Percentiles rank a stretch among this genome's conserved stretches.
phyloP scores from a whole-genome alignment of 2,888 invertebrate species.

The Petrolisthes cinctipes region DNA sequence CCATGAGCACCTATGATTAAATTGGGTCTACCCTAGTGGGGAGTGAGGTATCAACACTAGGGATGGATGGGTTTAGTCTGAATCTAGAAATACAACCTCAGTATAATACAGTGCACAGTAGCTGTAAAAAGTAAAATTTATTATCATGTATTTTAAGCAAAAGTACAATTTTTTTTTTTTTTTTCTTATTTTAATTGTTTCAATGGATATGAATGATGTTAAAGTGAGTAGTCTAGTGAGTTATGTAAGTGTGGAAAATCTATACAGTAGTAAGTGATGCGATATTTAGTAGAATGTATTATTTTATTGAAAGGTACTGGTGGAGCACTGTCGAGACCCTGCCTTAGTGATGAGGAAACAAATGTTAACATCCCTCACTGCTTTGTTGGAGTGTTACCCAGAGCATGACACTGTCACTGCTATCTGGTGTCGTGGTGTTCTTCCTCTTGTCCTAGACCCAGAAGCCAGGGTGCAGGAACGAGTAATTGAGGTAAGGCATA shows the following conservation, averaged over 20 bases:
- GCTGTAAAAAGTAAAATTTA: background rate
- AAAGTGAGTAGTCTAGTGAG: background rate
- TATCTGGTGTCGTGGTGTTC: constrained; percentile 71
- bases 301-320: constrained; percentile 66
- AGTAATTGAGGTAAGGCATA: constrained; percentile 69
- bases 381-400: constrained; percentile 71
- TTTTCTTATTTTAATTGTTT: background rate
- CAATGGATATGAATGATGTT: background rate
- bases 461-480: constrained; percentile 72
- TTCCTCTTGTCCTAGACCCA: constrained; percentile 74
- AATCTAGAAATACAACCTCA: too few relatives aligned
- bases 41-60: too few relatives aligned
- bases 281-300: background rate
- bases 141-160: background rate
- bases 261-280: background rate
- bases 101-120: too few relatives aligned
- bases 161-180: background rate
- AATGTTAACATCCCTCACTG: constrained; percentile 73
- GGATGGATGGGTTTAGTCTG: too few relatives aligned
- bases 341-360: constrained; percentile 73
- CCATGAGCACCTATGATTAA: too few relatives aligned
- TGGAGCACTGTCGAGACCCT: constrained; percentile 72
- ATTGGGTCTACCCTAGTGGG: too few relatives aligned
- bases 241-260: too few relatives aligned
- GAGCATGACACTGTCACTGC: constrained; percentile 69